Evolutionary conservation across 2,797 vertebrate genomes (phyloP), one percentile per base, ranked within the genome.

Genomic region (Merluccius polli): DNA sequence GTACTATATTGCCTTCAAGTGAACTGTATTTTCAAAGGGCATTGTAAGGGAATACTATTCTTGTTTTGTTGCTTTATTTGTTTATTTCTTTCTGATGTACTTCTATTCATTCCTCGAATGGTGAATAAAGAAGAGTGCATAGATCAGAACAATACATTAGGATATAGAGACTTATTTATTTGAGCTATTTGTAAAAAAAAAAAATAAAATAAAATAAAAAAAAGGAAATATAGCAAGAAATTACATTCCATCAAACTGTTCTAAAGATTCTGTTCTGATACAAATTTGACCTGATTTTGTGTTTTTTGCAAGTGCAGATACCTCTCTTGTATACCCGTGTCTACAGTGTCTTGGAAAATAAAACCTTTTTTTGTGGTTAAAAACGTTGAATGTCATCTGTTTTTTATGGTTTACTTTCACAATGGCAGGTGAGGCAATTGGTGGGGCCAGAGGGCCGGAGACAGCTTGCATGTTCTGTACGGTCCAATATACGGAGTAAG

Each of bases 81-180:
- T 85, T 85, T 87, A 75, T 85, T 85, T 85, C 81, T 70, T 73
- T 87, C 83, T 63, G 65, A 80, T 77, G 84, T 86, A 85, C 76
- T 84, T 82, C 77, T 83, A 76, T 88, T 88, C 87, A 89, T 91
- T 92, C 90, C 91, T 91, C 70, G 86, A 89, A 85, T 76, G 78
- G 84, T 87, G 85, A 88, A 83, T 84, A 81, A 88, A 87, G 84
- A 89, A 89, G 85, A 91, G 82, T 91, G 84, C 92, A 91, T 85
- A 83, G 84, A 87, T 88, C 86, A 90, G 80, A 90, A 92, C 87
- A 90, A 89, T 90, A 85, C 84, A 86, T 78, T 90, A 91, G 92
- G 88, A 92, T 90, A 88, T 85, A 93, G 82, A 94, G 81, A 88
- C 84, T 89, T 94, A 94, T 94, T 95, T 95, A 94, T 94, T 93